Conservation (phyloP, 2,113 vertebrate genomes). For the Oncorhynchus tshawytscha region DNA sequence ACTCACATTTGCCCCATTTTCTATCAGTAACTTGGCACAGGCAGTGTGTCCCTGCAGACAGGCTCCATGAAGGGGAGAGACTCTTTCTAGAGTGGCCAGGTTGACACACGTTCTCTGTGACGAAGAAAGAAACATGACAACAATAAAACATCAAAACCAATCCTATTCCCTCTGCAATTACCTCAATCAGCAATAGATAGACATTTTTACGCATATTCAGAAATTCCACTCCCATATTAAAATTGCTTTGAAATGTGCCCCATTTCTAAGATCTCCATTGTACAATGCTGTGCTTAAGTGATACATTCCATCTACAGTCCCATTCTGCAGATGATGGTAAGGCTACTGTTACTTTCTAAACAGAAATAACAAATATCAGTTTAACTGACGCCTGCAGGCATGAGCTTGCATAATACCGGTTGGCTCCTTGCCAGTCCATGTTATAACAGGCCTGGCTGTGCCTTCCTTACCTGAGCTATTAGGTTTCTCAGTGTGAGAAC, state of each 20-base stretch:
- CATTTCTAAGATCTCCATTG: background rate
- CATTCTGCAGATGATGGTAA: background rate
- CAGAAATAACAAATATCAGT: background rate
- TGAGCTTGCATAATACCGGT: background rate
- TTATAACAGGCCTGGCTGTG: background rate
- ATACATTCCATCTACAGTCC: background rate
- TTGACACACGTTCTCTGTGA: constrained; percentile 82
- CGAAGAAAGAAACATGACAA: background rate
- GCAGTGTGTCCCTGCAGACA: constrained; percentile 78
- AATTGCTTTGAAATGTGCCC: too few relatives aligned
- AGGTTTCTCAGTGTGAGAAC: constrained; percentile 75
- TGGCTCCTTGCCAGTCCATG: background rate
- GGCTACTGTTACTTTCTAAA: background rate
- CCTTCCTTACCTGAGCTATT: constrained; percentile 77
- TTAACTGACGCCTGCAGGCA: background rate
- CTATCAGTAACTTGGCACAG: constrained; percentile 78
- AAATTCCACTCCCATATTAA: too few relatives aligned
- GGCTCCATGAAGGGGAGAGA: constrained; percentile 86
- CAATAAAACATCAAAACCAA: background rate
- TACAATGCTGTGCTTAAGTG: background rate
- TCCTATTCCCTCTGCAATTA: too few relatives aligned
- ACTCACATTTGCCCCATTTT: constrained; percentile 83
- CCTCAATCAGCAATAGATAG: too few relatives aligned
- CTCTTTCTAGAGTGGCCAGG: constrained; percentile 76
- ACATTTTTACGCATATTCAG: too few relatives aligned